Evolutionary conservation across 2,113 vertebrate genomes (phyloP).

Genomic region (Xerus inauris): DNA sequence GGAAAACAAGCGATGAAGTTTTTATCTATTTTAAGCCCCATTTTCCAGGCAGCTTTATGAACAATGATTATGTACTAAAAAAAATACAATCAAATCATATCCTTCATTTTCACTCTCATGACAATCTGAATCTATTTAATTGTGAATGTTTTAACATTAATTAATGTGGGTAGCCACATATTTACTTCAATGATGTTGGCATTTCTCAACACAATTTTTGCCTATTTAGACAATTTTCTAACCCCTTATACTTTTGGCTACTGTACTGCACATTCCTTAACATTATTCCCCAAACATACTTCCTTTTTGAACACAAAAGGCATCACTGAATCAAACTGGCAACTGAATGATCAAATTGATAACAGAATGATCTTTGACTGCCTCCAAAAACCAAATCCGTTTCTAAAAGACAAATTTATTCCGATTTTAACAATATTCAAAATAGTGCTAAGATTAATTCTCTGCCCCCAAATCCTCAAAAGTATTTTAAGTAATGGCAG

Average conservation of each 20-base stretch:
- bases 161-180: neutral
- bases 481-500: conserved; percentile 1
- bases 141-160: conserved; percentile 36
- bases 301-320: conserved; percentile 38
- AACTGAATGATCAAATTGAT: neutral
- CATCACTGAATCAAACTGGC: neutral
- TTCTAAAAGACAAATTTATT: neutral
- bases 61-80: neutral
- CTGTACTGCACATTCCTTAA: neutral
- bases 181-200: neutral
- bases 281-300: neutral
- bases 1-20: neutral
- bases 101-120: neutral
- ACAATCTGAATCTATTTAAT: neutral
- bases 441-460: conserved; percentile 2
- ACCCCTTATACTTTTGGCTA: neutral
- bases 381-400: conserved; percentile 8
- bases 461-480: neutral
- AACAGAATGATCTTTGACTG: neutral
- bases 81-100: neutral
- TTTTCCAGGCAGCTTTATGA: neutral
- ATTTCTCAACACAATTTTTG: neutral
- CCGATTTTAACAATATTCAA: neutral
- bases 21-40: neutral
- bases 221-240: neutral